Evolutionary conservation across 2,113 vertebrate species (phyloP), one percentile per base, ranked within the genome.

Genomic region (Piprites chloris): DNA sequence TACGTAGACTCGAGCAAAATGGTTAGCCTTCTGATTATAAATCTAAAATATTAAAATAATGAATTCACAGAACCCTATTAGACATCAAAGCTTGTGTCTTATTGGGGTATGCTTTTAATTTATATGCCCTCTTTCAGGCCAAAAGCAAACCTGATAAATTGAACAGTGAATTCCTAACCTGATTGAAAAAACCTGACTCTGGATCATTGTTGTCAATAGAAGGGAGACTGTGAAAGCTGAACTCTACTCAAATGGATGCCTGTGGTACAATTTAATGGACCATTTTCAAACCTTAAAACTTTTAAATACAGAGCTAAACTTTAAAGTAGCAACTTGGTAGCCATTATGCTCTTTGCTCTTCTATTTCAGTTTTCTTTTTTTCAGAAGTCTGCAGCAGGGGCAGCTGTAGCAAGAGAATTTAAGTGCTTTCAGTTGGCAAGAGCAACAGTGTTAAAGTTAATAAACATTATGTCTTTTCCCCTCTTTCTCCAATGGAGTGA

Each of bases 61-160:
- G 79, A 85, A 90, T 95, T 95, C 78, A 94, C 27, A 83, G 79
- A 97, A 92, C 62, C 58, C 61, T 95, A 85, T 95, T 94, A 93
- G 89, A 96, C 92, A 97, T 98, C 94, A 96, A 97, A 97, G 86
- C 92, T 94, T 87, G 75, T 71, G 85, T 89, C 85, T 96, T 97
- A 89, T 86, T 96, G 86, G 88, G 41, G 66, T 96, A 95, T 93
- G 87, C 72, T 97, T 98, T 95, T 96, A 96, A 96, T 96, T 96
- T 97, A 93, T 87, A 73, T 67, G 50, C 65, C 44, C 61, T 79
- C 50, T 89, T 82, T 87, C 76, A 90, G 76, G 69, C 73, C 92
- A 96, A 59, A 91, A 93, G 76, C 80, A 96, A 97, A 90, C 89
- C 84, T 94, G 95, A 96, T 96, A 95, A 96, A 96, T 62, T 96